Percentiles rank a stretch among this genome's conserved stretches.
Conservation (phyloP, 2,113 vertebrate species). For the Antechinus stuartii region DNA sequence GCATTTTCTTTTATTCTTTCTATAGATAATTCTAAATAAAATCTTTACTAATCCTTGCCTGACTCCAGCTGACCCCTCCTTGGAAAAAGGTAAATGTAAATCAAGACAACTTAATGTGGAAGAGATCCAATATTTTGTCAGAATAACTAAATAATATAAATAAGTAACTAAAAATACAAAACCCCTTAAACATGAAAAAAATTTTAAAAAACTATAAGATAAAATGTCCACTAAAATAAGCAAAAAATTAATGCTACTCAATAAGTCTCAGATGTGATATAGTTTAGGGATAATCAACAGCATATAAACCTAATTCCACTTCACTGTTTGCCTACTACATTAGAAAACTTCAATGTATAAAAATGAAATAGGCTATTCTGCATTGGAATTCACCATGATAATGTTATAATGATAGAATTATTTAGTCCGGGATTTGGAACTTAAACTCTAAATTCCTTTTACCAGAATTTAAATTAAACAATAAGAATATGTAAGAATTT, state of each 20-base stretch:
- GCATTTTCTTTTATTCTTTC: background rate
- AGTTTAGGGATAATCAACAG: constrained; percentile 40
- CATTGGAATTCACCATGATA: constrained; percentile 38
- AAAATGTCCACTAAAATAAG: background rate
- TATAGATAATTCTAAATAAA: background rate
- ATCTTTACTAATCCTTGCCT: background rate
- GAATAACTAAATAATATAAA: constrained; percentile 20
- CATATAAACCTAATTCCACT: constrained; percentile 31
- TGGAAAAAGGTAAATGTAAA: background rate
- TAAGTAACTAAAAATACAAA: background rate
- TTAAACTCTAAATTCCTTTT: constrained; percentile 52
- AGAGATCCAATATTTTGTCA: background rate
- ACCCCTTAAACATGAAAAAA: background rate
- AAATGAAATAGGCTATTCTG: constrained; percentile 49
- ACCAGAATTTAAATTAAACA: constrained; percentile 26
- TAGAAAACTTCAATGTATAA: constrained; percentile 45
- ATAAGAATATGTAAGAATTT: constrained; percentile 28
- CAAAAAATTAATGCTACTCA: background rate
- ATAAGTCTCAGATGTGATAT: constrained; percentile 31
- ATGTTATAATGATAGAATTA: constrained; percentile 40
- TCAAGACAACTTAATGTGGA: background rate
- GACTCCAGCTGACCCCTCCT: background rate
- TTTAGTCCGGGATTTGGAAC: constrained; percentile 38
- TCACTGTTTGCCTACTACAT: constrained; percentile 41
- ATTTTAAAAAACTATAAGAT: background rate